Evolutionary conservation across 2,797 vertebrate species (phyloP).

Genomic region (Propithecus deckenii): DNA sequence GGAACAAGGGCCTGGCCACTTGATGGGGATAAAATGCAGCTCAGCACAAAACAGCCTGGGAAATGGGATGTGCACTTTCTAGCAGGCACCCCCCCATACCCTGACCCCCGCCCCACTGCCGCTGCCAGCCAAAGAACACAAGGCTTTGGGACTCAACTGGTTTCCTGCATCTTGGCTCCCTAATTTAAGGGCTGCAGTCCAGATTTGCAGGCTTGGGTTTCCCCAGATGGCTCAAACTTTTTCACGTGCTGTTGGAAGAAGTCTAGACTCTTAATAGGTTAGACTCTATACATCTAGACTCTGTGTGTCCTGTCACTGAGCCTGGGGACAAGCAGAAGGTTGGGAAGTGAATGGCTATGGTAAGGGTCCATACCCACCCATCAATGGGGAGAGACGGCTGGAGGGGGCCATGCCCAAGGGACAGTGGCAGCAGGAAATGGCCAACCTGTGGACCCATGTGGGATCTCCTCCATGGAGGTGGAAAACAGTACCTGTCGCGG

Average conservation of each 20-base stretch:
- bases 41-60: slow-evolving; percentile 19
- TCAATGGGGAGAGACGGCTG: not conserved
- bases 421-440: not conserved
- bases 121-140: not conserved
- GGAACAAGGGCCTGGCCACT: not conserved
- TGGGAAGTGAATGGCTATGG: not conserved
- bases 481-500: not conserved
- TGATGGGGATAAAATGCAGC: not conserved
- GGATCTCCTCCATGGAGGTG: not conserved
- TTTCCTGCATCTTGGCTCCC: not conserved
- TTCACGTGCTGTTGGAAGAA: not conserved
- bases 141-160: not conserved
- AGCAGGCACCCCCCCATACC: not conserved
- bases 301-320: not conserved
- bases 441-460: not conserved
- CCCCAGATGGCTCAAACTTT: not conserved
- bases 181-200: not conserved
- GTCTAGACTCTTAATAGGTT: not conserved
- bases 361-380: not conserved
- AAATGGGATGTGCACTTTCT: not conserved
- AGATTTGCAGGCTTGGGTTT: not conserved
- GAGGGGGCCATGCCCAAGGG: not conserved
- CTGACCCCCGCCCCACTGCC: no score
- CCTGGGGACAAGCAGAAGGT: not conserved
- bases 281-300: not conserved